phyloP scores from a whole-genome alignment of 2,888 invertebrate genomes.

The Plagiodera versicolora region DNA sequence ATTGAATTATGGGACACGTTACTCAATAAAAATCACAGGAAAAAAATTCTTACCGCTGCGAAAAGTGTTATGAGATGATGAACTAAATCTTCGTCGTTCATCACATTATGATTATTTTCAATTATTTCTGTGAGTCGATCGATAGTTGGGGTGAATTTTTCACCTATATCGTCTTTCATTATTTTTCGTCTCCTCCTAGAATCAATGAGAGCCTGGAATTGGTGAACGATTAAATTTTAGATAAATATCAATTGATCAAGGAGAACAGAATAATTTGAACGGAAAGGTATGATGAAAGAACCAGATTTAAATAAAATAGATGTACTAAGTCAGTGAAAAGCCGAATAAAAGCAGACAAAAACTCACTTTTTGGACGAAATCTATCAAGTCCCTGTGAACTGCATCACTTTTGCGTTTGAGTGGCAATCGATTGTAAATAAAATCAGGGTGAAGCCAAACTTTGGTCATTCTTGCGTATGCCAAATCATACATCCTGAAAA shows the following conservation, averaged over 20 bases:
- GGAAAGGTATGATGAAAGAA: no score
- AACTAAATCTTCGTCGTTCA: slow-evolving; percentile 34
- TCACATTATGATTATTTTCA: slow-evolving; percentile 32
- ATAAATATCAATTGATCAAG: not conserved
- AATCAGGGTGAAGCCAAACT: slow-evolving; percentile 37
- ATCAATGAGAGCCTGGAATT: slow-evolving; percentile 25
- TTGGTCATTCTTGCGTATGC: slow-evolving; percentile 36
- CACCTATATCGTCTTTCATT: not conserved
- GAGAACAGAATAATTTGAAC: not conserved
- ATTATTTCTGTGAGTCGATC: slow-evolving; percentile 37
- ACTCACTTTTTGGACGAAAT: slow-evolving; percentile 26
- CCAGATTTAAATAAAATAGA: no score
- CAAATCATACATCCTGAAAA: slow-evolving; percentile 36
- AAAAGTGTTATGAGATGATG: slow-evolving; percentile 41
- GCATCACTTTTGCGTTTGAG: slow-evolving; percentile 25
- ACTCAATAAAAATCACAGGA: no score
- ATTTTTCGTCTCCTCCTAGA: slow-evolving; percentile 30
- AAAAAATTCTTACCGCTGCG: slow-evolving; percentile 40
- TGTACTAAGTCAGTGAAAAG: no score
- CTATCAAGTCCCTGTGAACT: slow-evolving; percentile 12
- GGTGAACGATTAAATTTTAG: no score
- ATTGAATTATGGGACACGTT: no score
- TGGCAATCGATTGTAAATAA: slow-evolving; percentile 32
- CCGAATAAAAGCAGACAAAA: not conserved
- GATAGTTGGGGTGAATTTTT: slow-evolving; percentile 33